A percentile compares a stretch with the other conserved stretches of the same genome.
Evolutionary conservation across 2,797 vertebrate species (phyloP).

Genomic region (Rhynchotus rufescens): DNA sequence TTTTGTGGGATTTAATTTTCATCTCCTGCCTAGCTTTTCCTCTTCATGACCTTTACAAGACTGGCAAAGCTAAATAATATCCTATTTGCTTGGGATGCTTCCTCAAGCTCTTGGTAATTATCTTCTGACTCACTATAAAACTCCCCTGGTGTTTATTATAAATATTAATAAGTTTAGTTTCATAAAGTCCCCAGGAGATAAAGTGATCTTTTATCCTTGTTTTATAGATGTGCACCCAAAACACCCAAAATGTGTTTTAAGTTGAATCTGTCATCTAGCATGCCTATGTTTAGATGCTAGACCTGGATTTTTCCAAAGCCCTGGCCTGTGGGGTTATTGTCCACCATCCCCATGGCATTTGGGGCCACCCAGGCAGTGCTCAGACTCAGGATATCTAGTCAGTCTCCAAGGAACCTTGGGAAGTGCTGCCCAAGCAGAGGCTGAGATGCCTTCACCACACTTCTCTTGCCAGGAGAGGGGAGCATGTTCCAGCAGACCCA

Average conservation of each 20-base stretch:
- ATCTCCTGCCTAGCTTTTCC: background rate
- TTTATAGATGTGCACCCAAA: background rate
- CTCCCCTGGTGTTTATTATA: background rate
- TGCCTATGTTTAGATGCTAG: background rate
- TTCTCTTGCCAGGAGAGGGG: too few species aligned
- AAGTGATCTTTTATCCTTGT: background rate
- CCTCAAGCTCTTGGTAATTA: background rate
- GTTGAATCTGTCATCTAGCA: background rate
- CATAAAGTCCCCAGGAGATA: background rate
- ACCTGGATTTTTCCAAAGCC: background rate
- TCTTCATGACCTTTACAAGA: background rate
- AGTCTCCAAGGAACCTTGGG: too few species aligned
- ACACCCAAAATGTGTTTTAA: background rate
- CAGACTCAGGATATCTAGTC: background rate
- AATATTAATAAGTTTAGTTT: background rate
- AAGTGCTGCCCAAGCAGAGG: too few species aligned
- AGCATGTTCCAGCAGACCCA: background rate
- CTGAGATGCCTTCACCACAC: too few species aligned
- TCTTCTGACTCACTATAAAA: fast-evolving
- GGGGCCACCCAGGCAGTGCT: background rate
- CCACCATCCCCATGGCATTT: background rate
- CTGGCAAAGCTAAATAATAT: background rate
- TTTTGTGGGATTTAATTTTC: background rate
- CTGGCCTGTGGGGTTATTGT: background rate
- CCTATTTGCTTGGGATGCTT: background rate